Evolutionary conservation across 2,888 invertebrate species (phyloP), one percentile per base, ranked within the genome.

Genomic region (Lymantria dispar): DNA sequence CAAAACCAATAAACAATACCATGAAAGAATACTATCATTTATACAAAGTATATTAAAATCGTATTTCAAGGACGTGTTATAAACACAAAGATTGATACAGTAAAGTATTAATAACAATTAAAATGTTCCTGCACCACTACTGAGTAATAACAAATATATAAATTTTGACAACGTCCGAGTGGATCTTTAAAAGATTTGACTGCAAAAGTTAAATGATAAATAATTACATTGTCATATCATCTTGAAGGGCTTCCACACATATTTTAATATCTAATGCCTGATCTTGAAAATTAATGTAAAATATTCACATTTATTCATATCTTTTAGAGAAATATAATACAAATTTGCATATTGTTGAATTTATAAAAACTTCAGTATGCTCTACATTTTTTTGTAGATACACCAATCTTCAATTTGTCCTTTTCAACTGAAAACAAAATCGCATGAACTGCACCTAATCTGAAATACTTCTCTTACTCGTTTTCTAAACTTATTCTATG

Each of bases 401-500:
- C 43, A 56, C 47, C 48, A 54, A 54, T 44, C 41, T 48, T 43
- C 41, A 47, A 33, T 33, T 33, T 33, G 33, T 7, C 1, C 10
- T 7, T 8, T 10, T 51, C 38, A 48, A 43, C 58, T 39, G 43
- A 62, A 56, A 45, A 51, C 44, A 50, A 54, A 48, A 58, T 54
- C 42, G 49, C 22, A 22, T 22, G 5, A 8, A 33, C 33, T 10
- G 10, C 8, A 33, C 8, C 33, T 52, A 33, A 7, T 1, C 33
- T 22, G 22, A 22, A 33, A 60, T 49, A 62, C 45, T 51, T 52
- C 50, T 45, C 40, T 43, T 48, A 60, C 38, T 43, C 52, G 55
- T 40, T 47, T 36, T 39, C 53, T 59, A 66, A 42, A 56, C 60
- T 67, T 64, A 68, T 43, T 56, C 58, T 57, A 58, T 49, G 54